These are phyloP conservation scores for Melanostoma mellinum DNA, from an alignment of 2,888 invertebrate genomes.

Conservation along the genomic window DNA sequence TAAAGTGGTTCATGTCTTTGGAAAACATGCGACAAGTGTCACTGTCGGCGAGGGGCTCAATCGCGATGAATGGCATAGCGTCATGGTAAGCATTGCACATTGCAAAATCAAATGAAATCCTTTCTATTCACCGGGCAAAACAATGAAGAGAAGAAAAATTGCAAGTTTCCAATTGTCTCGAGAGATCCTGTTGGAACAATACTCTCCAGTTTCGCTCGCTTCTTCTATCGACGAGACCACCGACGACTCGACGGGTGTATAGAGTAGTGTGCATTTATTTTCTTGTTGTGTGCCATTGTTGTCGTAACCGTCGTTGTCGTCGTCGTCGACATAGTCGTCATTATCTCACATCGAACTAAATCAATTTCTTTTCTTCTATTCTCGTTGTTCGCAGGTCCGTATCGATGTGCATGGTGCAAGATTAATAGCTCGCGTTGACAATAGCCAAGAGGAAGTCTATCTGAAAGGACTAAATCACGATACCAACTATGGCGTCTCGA, in stretches of 20 bases:
- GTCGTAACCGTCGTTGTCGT: not conserved
- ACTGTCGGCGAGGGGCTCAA: constrained; percentile 94
- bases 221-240: not conserved
- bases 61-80: constrained; percentile 94
- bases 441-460: constrained; percentile 90
- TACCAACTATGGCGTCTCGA: constrained; percentile 93
- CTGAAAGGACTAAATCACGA: constrained; percentile 92
- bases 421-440: constrained; percentile 93
- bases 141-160: constrained; percentile 58
- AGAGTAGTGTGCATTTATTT: not conserved
- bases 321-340: constrained; percentile 31
- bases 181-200: constrained; percentile 6
- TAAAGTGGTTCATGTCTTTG: constrained; percentile 95
- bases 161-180: constrained; percentile 61
- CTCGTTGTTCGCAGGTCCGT: constrained; percentile 83
- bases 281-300: not conserved
- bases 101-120: not conserved
- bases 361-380: constrained; percentile 62
- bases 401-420: constrained; percentile 94
- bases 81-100: constrained; percentile 84
- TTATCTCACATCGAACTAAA: constrained; percentile 53
- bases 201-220: constrained; percentile 9
- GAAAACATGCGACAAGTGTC: constrained; percentile 91
- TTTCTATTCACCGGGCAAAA: constrained; percentile 1
- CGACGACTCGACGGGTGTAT: too few species aligned